These are phyloP conservation scores for Fulmarus glacialis DNA, from an alignment of 2,113 vertebrate genomes.

Conservation along the genomic window DNA sequence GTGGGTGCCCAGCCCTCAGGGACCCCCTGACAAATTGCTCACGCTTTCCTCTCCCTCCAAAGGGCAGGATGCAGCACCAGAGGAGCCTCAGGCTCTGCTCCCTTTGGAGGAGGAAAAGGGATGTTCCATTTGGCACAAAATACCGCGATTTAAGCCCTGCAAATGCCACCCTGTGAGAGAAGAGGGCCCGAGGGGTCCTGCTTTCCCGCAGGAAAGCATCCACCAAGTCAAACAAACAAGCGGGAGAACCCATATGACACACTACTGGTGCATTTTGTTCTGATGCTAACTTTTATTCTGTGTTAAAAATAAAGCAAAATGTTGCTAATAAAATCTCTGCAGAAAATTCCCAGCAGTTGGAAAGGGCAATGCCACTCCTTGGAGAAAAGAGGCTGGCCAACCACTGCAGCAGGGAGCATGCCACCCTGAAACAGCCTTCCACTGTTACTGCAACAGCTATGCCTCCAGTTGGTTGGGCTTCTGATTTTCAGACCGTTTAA, in stretches of 20 bases:
- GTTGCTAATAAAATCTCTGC: constrained; percentile 12
- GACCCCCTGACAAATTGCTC: rapidly evolving
- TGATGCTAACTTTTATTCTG: neutral
- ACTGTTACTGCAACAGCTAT: rapidly evolving
- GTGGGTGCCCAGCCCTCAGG: rapidly evolving
- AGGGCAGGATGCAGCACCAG: neutral
- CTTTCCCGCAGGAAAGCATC: neutral
- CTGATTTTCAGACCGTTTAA: neutral
- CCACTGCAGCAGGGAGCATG: rapidly evolving
- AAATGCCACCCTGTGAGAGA: neutral
- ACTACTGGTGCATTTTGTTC: neutral
- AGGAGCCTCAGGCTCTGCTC: neutral
- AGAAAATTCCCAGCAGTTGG: constrained; percentile 26
- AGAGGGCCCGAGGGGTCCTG: neutral
- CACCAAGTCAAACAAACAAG: neutral
- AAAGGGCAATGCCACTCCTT: neutral
- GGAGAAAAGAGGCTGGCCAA: neutral
- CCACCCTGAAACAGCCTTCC: neutral
- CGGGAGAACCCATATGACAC: neutral
- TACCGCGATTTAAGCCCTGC: rapidly evolving
- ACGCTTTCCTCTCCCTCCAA: neutral
- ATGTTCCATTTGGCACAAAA: neutral
- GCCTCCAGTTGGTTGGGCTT: neutral
- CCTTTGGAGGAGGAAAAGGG: neutral
- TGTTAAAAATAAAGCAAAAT: constrained; percentile 20